Base-by-base conservation (phyloP, 2,113 vertebrate genomes). In the Etia nguti region DNA sequence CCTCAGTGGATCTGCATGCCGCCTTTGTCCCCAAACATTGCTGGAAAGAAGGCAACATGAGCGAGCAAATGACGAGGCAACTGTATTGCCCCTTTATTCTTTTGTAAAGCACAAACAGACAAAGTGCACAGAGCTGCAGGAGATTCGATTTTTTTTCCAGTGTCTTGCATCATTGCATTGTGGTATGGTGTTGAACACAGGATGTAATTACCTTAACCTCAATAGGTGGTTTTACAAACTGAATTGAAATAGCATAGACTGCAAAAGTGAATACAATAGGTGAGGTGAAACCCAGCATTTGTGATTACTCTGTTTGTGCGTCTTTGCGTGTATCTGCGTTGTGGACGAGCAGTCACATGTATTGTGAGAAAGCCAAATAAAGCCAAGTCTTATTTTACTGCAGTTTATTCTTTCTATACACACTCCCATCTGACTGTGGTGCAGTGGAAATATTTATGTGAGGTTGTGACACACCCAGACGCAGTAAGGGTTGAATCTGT, bases 151-250 rank as follows among this genome's bases (percentile, higher is more conserved):
- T 86, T 80, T 18, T 85, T 79, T 75, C 18, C 24, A 43, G 54
- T 57, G 82, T 90, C 56, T 46, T 22, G 85, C 56, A 88, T 29
- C 88, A 82, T 89, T 92, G 90, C 88, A 60, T 50, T 57, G 88
- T 85, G 65, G 60, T 88, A 89, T 38, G 31, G 56, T 89, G 87
- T 90, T 92, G 93, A 93, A 95, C 82, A 90, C 18, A 77, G 16
- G 77, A 84, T 86, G 94, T 94, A 95, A 95, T 96, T 94, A 93
- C 89, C 88, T 90, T 80, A 52, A 65, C 73, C 81, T 88, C 84
- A 82, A 75, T 92, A 80, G 80, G 75, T 91, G 87, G 87, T 73
- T 89, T 95, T 84, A 91, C 89, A 86, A 86, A 46, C 55, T 77
- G 26, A 22, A 89, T 94, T 92, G 93, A 93, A 94, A 96, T 91